A percentile compares a stretch with the other conserved stretches of the same genome.
Conservation (phyloP, 1,140 invertebrate species). For the Leptinotarsa defecta region DNA sequence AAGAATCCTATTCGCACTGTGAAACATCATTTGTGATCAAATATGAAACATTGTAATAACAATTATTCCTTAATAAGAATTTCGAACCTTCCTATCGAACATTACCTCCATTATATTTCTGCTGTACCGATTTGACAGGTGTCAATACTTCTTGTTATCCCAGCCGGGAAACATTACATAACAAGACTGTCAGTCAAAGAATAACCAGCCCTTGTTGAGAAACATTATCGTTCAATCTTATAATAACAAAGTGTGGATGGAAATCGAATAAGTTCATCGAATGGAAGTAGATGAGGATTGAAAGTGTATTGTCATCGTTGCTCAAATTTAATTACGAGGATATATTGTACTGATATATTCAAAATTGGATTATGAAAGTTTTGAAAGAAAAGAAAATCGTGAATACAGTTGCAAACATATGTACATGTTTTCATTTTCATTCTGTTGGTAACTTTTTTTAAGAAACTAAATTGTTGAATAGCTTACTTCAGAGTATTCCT, state of each 20-base stretch:
- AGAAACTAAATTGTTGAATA: too few species aligned
- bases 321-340: too few species aligned
- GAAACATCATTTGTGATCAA: too few species aligned
- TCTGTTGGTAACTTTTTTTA: too few species aligned
- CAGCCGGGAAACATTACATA: background rate
- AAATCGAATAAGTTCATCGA: background rate
- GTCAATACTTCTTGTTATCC: background rate
- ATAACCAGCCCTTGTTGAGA: background rate
- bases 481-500: too few species aligned
- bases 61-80: background rate
- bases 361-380: too few species aligned
- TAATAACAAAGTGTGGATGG: background rate
- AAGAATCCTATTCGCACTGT: too few species aligned
- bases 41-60: background rate
- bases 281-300: background rate
- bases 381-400: too few species aligned
- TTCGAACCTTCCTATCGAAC: background rate
- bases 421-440: too few species aligned
- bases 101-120: background rate
- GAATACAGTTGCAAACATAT: too few species aligned
- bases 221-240: conserved; percentile 1
- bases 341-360: too few species aligned
- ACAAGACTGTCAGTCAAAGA: background rate
- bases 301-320: background rate
- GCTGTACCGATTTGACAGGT: background rate